Conservation (phyloP, 2,797 vertebrate species). For the Malacoraja senta region DNA sequence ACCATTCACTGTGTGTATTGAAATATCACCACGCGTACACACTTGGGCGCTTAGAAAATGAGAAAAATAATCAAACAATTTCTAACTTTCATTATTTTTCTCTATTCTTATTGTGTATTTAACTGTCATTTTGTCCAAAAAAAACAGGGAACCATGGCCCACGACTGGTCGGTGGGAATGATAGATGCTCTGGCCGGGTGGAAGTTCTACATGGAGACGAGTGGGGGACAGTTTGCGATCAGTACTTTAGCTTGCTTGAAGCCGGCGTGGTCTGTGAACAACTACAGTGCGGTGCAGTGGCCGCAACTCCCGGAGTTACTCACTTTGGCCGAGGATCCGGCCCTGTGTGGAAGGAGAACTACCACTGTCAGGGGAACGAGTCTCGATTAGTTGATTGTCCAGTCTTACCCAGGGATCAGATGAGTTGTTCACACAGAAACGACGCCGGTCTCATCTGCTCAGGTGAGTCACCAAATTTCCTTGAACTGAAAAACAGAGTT, state of each 20-base stretch:
- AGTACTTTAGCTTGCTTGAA: background rate
- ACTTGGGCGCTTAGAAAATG: too few species aligned
- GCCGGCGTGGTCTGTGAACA: background rate
- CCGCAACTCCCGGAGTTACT: conserved; percentile 11
- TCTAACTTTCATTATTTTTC: too few species aligned
- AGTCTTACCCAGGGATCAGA: background rate
- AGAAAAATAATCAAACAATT: too few species aligned
- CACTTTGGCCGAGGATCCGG: background rate
- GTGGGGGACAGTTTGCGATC: background rate
- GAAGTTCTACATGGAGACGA: background rate
- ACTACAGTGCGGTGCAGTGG: conserved; percentile 38
- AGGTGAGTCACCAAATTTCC: too few species aligned
- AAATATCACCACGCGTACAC: too few species aligned
- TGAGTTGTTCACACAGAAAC: conserved; percentile 31
- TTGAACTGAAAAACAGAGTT: too few species aligned
- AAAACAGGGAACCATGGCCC: too few species aligned
- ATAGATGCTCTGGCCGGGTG: conserved; percentile 34
- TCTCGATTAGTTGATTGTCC: conserved; percentile 39
- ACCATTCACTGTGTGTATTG: too few species aligned
- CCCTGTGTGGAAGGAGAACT: background rate
- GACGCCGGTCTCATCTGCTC: background rate
- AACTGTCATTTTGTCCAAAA: too few species aligned
- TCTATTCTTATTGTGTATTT: too few species aligned
- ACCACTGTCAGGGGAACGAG: conserved; percentile 42
- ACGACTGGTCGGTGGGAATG: too few species aligned